Evolutionary conservation across 1,140 invertebrate species (phyloP).

Genomic region (Heliconius hermathena): DNA sequence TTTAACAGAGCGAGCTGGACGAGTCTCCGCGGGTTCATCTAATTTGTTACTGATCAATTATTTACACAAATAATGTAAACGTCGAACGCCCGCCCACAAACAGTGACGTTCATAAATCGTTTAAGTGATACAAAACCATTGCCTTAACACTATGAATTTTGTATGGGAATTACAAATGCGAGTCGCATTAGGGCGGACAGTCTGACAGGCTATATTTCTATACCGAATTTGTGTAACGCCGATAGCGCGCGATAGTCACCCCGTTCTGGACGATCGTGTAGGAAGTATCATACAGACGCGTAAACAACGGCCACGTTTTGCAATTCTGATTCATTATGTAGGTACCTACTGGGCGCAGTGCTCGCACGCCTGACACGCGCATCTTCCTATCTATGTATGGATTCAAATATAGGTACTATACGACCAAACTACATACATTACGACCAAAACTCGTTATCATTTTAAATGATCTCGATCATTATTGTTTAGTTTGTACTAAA

Average conservation of each 20-base stretch:
- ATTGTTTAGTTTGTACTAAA: too few relatives aligned
- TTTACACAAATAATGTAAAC: background rate
- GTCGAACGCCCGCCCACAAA: background rate
- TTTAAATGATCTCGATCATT: background rate
- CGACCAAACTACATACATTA: background rate
- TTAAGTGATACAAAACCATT: slow-evolving; percentile 14
- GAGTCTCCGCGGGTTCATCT: background rate
- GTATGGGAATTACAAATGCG: slow-evolving; percentile 7
- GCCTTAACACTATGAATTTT: slow-evolving; percentile 12
- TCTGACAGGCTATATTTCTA: slow-evolving; percentile 18
- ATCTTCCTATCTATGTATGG: slow-evolving; percentile 40
- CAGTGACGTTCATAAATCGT: background rate
- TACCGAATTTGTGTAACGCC: slow-evolving; percentile 26
- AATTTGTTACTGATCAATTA: background rate
- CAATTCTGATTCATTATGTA: slow-evolving; percentile 68
- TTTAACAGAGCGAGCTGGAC: slow-evolving; percentile 6
- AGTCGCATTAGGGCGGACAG: slow-evolving; percentile 9
- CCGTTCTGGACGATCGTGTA: slow-evolving; percentile 48
- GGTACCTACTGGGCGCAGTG: slow-evolving; percentile 26
- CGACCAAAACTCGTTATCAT: background rate
- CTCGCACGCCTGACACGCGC: slow-evolving; percentile 35
- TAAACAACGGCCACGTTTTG: slow-evolving; percentile 60
- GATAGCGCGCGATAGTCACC: slow-evolving; percentile 21
- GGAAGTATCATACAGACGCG: slow-evolving; percentile 57
- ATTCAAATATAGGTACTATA: slow-evolving; percentile 11